Base-by-base conservation (phyloP, 2,113 vertebrate genomes). In the Dipodomys spectabilis region DNA sequence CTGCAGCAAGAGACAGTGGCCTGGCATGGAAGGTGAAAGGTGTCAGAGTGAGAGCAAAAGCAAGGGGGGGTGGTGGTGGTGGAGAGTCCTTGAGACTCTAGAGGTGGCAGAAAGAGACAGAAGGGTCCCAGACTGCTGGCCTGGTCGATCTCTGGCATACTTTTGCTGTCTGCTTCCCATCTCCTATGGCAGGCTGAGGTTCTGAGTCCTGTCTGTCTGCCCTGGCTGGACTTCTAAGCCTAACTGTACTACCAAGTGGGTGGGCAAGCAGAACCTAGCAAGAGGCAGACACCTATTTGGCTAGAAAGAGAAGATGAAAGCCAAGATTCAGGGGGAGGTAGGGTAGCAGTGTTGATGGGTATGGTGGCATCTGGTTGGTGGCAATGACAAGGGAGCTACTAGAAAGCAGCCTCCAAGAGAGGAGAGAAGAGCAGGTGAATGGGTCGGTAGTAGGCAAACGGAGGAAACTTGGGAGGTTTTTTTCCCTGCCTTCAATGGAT, bases 181-280 rank as follows among this genome's bases (percentile, higher is more conserved):
- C 97, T 90, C 98, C 96, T 98, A 98, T 97, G 97, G 97, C 95
- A 94, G 96, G 95, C 78, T 95, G 92, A 97, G 96, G 97, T 95
- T 83, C 90, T n/a, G 93, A 91, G 60, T 97, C 97, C 98, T 96
- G 97, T 97, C 93, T 91, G 97, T 96, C 97, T 97, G 96, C 95
- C 94, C 97, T 32, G 89, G 95, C 93, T 95, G 97, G 96, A 86
- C 97, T 97, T 94, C 97, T 97, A 98, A 95, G 96, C 96, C 98
- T 98, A 98, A 97, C 98, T 84, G 98, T 96, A 96, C 97, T 98
- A 97, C 80, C 84, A 84, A 97, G 94, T 68, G 0, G 11, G 84
- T 68, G 0, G 11, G 84, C 13, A 96, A 96, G 97, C 96, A 91
- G 86, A 97, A 95, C 96, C 95, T 97, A 91, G 72, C 96, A 97